phyloP scores from a whole-genome alignment of 92 coral and sea anemone species.

The Actinostola sp. region DNA sequence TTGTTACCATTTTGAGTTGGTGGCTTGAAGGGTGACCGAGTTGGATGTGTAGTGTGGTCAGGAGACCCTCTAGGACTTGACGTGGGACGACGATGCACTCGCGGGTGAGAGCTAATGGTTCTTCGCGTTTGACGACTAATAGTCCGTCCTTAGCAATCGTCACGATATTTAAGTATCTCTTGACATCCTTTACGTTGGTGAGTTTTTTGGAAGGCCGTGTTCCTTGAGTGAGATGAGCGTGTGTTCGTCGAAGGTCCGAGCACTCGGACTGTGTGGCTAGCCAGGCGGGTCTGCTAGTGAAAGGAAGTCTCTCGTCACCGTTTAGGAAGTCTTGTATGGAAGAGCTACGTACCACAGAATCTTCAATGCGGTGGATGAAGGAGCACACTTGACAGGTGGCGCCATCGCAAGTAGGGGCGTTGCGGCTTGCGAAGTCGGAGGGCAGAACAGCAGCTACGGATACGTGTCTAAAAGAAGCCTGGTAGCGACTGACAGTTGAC shows the following conservation, averaged over 20 bases:
- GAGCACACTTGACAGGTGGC: no score
- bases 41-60: conserved; percentile 61
- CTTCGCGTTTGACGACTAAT: conserved; percentile 60
- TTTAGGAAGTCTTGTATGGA: no score
- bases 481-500: no score
- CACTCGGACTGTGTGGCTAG: conserved; percentile 21
- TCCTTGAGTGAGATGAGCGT: no score
- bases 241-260: conserved; percentile 13
- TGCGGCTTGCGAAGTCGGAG: no score
- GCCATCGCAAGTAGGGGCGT: no score
- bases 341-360: no score
- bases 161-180: conserved; percentile 56
- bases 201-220: conserved; percentile 65
- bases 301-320: no score
- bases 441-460: conserved; percentile 52
- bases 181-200: conserved; percentile 64
- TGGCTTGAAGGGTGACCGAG: conserved; percentile 58
- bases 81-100: conserved; percentile 66
- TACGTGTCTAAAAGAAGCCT: conserved; percentile 44
- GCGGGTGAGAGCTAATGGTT: conserved; percentile 48
- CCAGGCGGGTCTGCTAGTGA: no score
- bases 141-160: conserved; percentile 58
- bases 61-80: conserved; percentile 56
- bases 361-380: no score
- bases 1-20: conserved; percentile 54